Percentiles rank a stretch among this genome's conserved stretches.
These are phyloP conservation scores for Monoplex corrugatus DNA, from an alignment of 2,888 invertebrate genomes.

Conservation along the genomic window DNA sequence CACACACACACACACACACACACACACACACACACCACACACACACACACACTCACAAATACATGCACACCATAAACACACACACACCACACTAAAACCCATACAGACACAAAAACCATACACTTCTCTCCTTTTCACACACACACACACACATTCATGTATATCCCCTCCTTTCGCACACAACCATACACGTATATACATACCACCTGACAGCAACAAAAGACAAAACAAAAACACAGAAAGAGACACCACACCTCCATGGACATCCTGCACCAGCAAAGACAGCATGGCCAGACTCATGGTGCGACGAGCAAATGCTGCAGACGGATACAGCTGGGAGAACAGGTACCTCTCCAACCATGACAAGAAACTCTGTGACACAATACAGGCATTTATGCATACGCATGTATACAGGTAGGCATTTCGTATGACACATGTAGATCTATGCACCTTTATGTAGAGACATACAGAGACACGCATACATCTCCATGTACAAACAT, in stretches of 20 bases:
- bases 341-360: constrained; percentile 70
- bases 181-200: background rate
- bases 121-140: too few relatives aligned
- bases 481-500: background rate
- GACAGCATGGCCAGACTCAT: constrained; percentile 71
- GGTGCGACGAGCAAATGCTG: constrained; percentile 75
- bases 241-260: constrained; percentile 16
- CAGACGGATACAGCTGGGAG: constrained; percentile 70
- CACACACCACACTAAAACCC: background rate
- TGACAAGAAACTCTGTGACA: constrained; percentile 68
- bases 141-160: too few relatives aligned
- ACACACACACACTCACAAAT: too few relatives aligned
- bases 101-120: too few relatives aligned
- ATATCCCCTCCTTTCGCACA: too few relatives aligned
- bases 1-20: too few relatives aligned
- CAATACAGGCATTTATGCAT: background rate
- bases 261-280: constrained; percentile 54
- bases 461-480: too few relatives aligned
- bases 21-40: too few relatives aligned
- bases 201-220: background rate
- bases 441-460: too few relatives aligned
- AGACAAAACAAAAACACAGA: background rate
- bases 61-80: too few relatives aligned
- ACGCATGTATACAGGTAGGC: background rate
- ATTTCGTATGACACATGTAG: background rate